These are phyloP conservation scores for Leptopilina syphax DNA, from an alignment of 2,888 invertebrate genomes.

Conservation along the genomic window DNA sequence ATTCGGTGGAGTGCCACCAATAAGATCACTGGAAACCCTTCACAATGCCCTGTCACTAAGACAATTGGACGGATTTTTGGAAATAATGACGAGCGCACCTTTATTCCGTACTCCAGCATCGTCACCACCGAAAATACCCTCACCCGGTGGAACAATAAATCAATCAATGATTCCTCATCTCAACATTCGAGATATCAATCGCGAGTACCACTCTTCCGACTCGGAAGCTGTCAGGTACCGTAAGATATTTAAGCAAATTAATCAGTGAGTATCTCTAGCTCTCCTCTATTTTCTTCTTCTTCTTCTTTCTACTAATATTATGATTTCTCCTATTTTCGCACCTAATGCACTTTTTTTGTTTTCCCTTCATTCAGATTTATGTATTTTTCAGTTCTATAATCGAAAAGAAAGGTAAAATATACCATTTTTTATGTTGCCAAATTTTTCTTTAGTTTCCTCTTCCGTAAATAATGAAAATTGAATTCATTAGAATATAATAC, in stretches of 20 bases:
- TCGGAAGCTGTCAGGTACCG: constrained; percentile 72
- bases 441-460: too few species aligned
- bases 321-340: too few species aligned
- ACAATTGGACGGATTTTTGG: constrained; percentile 93
- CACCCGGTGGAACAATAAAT: constrained; percentile 75
- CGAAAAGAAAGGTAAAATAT: too few species aligned
- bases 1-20: constrained; percentile 95
- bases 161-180: constrained; percentile 65
- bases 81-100: constrained; percentile 88
- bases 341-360: too few species aligned
- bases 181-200: constrained; percentile 64
- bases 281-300: constrained; percentile 37
- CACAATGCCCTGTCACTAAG: constrained; percentile 97
- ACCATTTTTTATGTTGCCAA: too few species aligned
- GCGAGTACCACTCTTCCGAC: constrained; percentile 70
- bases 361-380: too few species aligned
- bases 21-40: constrained; percentile 96
- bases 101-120: constrained; percentile 86
- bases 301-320: constrained; percentile 10
- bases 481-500: background rate
- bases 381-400: too few species aligned
- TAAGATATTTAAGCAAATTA: constrained; percentile 61
- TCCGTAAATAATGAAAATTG: background rate
- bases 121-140: constrained; percentile 83
- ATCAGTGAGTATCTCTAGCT: constrained; percentile 60